Evolutionary conservation across 2,797 vertebrate species (phyloP).

Genomic region (Scolopax bukidnonensis): DNA sequence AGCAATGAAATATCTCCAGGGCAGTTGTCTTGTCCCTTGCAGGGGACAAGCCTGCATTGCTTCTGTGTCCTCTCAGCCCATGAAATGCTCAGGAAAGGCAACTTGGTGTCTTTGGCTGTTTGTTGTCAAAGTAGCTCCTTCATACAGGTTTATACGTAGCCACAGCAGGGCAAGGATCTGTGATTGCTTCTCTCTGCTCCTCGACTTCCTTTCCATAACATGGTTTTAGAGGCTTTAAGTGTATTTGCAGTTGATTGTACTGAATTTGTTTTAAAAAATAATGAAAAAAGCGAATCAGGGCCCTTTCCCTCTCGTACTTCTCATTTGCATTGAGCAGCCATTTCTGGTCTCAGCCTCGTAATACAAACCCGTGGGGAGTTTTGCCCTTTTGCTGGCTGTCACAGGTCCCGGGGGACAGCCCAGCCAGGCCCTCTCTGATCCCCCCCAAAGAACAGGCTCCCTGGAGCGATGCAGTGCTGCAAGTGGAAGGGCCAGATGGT

Average conservation of each 20-base stretch:
- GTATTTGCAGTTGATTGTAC: not conserved
- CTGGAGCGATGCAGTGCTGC: not conserved
- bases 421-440: not conserved
- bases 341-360: not conserved
- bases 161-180: not conserved
- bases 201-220: not conserved
- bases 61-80: not conserved
- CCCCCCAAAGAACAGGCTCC: not conserved
- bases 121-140: not conserved
- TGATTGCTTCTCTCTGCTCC: not conserved
- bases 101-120: not conserved
- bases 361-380: rapidly evolving
- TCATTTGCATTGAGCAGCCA: not conserved
- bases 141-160: not conserved
- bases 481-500: constrained; percentile 19
- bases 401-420: not conserved
- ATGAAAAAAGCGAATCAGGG: not conserved
- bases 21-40: not conserved
- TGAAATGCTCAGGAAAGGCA: rapidly evolving
- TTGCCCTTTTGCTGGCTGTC: not conserved
- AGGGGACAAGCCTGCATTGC: not conserved
- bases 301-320: not conserved
- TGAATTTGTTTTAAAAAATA: not conserved
- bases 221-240: not conserved
- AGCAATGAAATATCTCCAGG: not conserved